Percentiles rank a stretch among this genome's conserved stretches.
Conservation (phyloP, 2,113 vertebrate genomes). For the Centropus unirufus region DNA sequence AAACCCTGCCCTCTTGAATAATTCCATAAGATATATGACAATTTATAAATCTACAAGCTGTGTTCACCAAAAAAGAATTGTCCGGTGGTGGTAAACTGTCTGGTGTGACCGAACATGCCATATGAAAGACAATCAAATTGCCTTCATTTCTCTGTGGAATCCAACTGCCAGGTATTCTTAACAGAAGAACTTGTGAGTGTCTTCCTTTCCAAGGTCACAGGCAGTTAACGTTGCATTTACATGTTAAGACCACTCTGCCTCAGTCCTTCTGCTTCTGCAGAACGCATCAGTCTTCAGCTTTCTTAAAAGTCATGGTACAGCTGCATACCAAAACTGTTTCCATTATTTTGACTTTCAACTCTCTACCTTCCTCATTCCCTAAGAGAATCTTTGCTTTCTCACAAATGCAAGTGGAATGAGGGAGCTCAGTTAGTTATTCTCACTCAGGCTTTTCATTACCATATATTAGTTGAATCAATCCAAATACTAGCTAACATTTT, state of each 20-base stretch:
- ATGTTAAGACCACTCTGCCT: background rate
- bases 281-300: background rate
- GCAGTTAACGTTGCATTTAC: background rate
- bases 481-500: background rate
- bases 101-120: background rate
- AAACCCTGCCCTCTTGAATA: background rate
- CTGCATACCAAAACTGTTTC: background rate
- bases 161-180: background rate
- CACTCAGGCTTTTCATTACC: background rate
- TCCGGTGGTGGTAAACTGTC: background rate
- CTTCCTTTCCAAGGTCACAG: background rate
- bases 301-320: background rate
- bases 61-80: background rate
- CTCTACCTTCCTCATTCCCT: background rate
- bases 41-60: background rate
- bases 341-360: background rate
- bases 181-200: background rate
- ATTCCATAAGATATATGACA: background rate
- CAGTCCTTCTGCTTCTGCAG: background rate
- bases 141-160: background rate
- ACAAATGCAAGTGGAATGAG: background rate
- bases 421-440: background rate
- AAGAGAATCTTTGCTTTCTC: background rate
- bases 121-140: background rate
- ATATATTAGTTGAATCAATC: background rate